Percentiles rank a stretch among this genome's conserved stretches.
Evolutionary conservation across 2,888 invertebrate species (phyloP).

Genomic region (Flexamia atlantica): DNA sequence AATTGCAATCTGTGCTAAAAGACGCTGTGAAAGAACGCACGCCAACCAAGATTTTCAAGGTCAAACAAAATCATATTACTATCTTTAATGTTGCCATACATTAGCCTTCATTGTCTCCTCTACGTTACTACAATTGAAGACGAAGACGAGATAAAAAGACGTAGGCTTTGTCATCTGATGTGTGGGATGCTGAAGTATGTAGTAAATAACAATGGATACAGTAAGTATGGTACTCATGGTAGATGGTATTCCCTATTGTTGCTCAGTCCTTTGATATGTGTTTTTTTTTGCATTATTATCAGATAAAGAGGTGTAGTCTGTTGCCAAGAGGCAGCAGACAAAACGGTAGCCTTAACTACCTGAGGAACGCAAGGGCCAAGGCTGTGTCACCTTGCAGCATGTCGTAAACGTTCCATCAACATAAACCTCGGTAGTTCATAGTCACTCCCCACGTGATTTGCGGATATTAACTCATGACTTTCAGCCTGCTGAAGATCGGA

Average conservation of each 20-base stretch:
- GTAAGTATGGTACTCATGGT: no score
- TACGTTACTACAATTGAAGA: neutral
- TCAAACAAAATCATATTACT: no score
- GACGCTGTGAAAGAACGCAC: no score
- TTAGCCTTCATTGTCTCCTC: neutral
- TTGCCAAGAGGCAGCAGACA: neutral
- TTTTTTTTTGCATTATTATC: neutral
- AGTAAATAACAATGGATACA: no score
- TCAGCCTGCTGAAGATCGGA: no score
- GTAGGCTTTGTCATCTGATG: neutral
- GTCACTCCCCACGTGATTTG: neutral
- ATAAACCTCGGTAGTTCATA: neutral
- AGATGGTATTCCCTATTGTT: no score
- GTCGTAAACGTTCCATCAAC: neutral
- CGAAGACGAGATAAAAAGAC: neutral
- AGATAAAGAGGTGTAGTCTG: neutral
- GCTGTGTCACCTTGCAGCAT: neutral
- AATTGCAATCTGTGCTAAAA: no score
- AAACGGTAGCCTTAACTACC: neutral
- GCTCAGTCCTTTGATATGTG: no score
- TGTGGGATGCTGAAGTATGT: no score
- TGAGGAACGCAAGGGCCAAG: neutral
- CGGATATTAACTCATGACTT: no score
- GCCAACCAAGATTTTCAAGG: no score
- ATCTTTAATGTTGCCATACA: no score